A percentile compares a stretch with the other conserved stretches of the same genome.
phyloP scores from a whole-genome alignment of 2,797 vertebrate genomes.

The Scolopax bukidnonensis region DNA sequence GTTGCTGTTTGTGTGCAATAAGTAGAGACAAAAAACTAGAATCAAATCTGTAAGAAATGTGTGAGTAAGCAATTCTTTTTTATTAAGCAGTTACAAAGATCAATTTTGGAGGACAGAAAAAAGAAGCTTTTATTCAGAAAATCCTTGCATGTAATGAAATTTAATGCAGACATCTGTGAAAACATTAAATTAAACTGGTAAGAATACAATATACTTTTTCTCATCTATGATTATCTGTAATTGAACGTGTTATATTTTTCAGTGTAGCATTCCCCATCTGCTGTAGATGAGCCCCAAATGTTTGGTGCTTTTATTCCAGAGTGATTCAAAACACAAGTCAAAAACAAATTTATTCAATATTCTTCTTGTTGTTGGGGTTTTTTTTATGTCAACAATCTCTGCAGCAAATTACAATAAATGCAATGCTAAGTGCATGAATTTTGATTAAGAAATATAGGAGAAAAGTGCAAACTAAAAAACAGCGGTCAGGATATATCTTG shows the following conservation, averaged over 20 bases:
- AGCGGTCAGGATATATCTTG: not conserved
- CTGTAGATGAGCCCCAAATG: not conserved
- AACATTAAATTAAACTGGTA: not conserved
- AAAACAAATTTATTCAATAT: not conserved
- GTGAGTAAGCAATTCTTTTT: not conserved
- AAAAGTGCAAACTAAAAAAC: not conserved
- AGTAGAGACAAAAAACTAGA: not conserved
- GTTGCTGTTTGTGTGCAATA: not conserved
- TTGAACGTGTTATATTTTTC: not conserved
- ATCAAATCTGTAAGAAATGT: accelerated
- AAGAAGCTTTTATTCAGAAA: not conserved
- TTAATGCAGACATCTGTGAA: not conserved
- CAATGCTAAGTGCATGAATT: not conserved
- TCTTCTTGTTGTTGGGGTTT: not conserved
- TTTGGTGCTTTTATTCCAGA: not conserved
- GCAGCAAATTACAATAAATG: not conserved
- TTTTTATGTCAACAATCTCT: not conserved
- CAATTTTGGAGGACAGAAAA: not conserved
- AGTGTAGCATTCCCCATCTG: not conserved
- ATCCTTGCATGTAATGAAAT: not conserved
- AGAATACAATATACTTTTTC: not conserved
- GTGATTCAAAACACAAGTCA: not conserved
- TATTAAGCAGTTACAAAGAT: not conserved
- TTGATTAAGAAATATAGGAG: not conserved
- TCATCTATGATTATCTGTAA: not conserved